Evolutionary conservation across 2,888 invertebrate species (phyloP).

Genomic region (Aphrophora alni): DNA sequence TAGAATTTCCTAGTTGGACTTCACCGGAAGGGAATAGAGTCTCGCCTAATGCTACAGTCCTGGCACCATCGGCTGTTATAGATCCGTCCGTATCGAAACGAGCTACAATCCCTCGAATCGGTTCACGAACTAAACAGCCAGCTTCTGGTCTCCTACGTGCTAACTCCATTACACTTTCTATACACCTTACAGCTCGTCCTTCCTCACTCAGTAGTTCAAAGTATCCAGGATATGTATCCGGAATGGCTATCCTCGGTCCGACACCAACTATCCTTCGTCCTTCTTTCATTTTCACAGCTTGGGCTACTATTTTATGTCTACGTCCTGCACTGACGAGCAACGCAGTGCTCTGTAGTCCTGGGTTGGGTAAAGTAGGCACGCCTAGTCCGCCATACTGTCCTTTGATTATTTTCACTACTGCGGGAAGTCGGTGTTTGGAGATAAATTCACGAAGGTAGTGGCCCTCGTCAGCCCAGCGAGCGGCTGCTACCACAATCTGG

Average conservation of each 20-base stretch:
- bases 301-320: slow-evolving; percentile 82
- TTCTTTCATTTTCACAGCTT: slow-evolving; percentile 90
- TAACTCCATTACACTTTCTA: slow-evolving; percentile 86
- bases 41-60: slow-evolving; percentile 83
- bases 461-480: slow-evolving; percentile 76
- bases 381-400: slow-evolving; percentile 93
- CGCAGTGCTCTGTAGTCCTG: slow-evolving; percentile 85
- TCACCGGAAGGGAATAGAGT: slow-evolving; percentile 81
- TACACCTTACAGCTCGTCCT: slow-evolving; percentile 87
- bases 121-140: slow-evolving; percentile 80
- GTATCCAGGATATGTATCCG: slow-evolving; percentile 89
- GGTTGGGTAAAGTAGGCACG: slow-evolving; percentile 85
- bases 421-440: slow-evolving; percentile 75
- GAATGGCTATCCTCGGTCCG: slow-evolving; percentile 85
- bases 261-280: slow-evolving; percentile 81
- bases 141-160: slow-evolving; percentile 72
- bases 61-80: slow-evolving; percentile 70
- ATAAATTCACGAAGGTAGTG: slow-evolving; percentile 77
- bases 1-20: slow-evolving; percentile 64
- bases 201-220: slow-evolving; percentile 95
- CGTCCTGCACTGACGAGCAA: slow-evolving; percentile 85
- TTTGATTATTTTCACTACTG: slow-evolving; percentile 89
- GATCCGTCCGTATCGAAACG: slow-evolving; percentile 65
- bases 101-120: slow-evolving; percentile 66
- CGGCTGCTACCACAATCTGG: slow-evolving; percentile 87